A percentile compares a stretch with the other conserved stretches of the same genome.
These are phyloP conservation scores for Thysanoteuthis rhombus DNA, from an alignment of 2,888 invertebrate species.

Conservation along the genomic window DNA sequence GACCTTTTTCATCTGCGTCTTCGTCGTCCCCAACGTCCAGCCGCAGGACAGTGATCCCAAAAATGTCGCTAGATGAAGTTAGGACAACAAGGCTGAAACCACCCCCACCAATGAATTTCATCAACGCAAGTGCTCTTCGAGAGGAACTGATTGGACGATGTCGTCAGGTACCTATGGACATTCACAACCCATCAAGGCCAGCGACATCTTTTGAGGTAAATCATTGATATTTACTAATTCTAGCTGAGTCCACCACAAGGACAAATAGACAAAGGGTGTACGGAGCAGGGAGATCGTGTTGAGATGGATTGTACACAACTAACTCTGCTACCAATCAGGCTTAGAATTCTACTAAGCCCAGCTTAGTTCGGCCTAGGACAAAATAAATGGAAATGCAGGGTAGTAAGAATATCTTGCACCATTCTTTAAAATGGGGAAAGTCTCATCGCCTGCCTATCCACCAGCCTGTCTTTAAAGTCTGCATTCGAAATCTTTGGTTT, in stretches of 20 bases:
- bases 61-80: not conserved
- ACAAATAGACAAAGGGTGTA: too few species aligned
- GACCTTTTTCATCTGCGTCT: not conserved
- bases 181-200: not conserved
- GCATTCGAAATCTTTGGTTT: too few species aligned
- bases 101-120: not conserved
- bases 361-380: too few species aligned
- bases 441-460: too few species aligned
- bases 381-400: too few species aligned
- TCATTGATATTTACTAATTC: not conserved
- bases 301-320: not conserved
- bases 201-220: not conserved
- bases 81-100: not conserved
- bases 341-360: too few species aligned
- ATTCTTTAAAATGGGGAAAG: too few species aligned
- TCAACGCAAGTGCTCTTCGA: not conserved
- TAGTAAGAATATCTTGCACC: too few species aligned
- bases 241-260: too few species aligned
- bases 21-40: not conserved
- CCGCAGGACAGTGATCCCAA: not conserved
- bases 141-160: not conserved
- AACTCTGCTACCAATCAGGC: too few species aligned
- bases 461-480: too few species aligned
- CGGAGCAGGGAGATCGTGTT: not conserved
- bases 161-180: not conserved